phyloP scores from a whole-genome alignment of 2,888 invertebrate genomes.

The Drosophila fulvimacula region DNA sequence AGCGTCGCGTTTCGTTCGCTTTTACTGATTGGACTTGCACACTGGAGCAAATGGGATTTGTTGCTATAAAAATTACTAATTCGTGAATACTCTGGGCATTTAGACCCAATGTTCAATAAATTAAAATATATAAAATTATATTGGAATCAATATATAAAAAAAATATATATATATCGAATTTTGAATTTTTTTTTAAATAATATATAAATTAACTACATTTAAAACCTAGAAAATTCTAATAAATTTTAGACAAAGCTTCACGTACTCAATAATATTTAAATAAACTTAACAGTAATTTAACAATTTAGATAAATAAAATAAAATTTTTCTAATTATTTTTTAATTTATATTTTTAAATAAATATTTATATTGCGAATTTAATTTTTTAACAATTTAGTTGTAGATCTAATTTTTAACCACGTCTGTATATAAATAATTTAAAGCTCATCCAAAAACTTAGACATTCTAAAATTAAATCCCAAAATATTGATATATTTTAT shows the following conservation, averaged over 20 bases:
- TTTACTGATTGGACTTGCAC: conserved; percentile 60
- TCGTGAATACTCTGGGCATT: not conserved
- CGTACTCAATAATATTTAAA: no score
- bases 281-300: no score
- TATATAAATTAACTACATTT: no score
- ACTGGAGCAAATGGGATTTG: conserved; percentile 32
- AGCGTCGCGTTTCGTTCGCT: conserved; percentile 61
- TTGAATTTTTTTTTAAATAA: no score
- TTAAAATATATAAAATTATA: no score
- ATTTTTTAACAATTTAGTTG: not conserved
- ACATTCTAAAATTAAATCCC: not conserved
- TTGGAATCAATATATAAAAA: no score
- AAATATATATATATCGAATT: no score
- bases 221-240: no score
- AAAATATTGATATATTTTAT: not conserved
- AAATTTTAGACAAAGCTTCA: no score
- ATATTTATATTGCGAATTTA: not conserved
- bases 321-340: no score
- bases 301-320: no score
- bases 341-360: not conserved
- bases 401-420: not conserved
- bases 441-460: not conserved
- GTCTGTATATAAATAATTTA: not conserved
- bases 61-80: not conserved
- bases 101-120: not conserved